These are phyloP conservation scores for Andrena fulva DNA, from an alignment of 2,888 invertebrate genomes.

Conservation along the genomic window DNA sequence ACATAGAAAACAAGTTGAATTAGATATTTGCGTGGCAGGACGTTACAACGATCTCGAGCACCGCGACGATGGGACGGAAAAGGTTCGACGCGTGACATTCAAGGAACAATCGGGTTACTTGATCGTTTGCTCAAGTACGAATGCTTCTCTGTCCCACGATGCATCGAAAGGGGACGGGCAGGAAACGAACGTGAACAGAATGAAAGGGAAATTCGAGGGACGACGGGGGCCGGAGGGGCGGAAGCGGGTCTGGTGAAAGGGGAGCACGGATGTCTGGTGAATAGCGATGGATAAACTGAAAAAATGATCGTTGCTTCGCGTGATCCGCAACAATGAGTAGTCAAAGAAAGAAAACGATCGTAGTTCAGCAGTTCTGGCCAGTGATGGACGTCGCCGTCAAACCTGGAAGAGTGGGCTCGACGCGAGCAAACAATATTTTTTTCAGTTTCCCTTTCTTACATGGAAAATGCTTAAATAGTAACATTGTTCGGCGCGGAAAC, in stretches of 20 bases:
- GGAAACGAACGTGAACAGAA: background rate
- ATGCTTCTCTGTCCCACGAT: slow-evolving; percentile 59
- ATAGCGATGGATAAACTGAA: slow-evolving; percentile 76
- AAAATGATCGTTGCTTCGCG: slow-evolving; percentile 83
- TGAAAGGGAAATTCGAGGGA: background rate
- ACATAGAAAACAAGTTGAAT: slow-evolving; percentile 81
- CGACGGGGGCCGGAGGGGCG: background rate
- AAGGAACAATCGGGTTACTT: background rate
- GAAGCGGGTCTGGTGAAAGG: background rate
- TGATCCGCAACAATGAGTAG: slow-evolving; percentile 72
- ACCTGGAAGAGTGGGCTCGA: slow-evolving; percentile 81
- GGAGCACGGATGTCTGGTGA: slow-evolving; percentile 2
- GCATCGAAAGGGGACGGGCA: slow-evolving; percentile 22
- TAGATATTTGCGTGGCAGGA: slow-evolving; percentile 70
- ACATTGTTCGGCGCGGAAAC: slow-evolving; percentile 77
- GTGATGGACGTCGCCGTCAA: slow-evolving; percentile 77
- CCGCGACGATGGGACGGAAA: slow-evolving; percentile 58
- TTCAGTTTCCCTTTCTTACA: slow-evolving; percentile 74
- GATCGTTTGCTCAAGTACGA: slow-evolving; percentile 17
- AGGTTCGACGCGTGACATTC: slow-evolving; percentile 30
- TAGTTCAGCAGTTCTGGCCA: slow-evolving; percentile 78
- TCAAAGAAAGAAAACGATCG: slow-evolving; percentile 72
- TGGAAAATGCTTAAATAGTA: slow-evolving; percentile 73
- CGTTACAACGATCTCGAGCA: slow-evolving; percentile 55
- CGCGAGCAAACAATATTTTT: slow-evolving; percentile 82